Evolutionary conservation across 2,797 vertebrate species (phyloP).

Genomic region (Notoglanidium macrostoma): DNA sequence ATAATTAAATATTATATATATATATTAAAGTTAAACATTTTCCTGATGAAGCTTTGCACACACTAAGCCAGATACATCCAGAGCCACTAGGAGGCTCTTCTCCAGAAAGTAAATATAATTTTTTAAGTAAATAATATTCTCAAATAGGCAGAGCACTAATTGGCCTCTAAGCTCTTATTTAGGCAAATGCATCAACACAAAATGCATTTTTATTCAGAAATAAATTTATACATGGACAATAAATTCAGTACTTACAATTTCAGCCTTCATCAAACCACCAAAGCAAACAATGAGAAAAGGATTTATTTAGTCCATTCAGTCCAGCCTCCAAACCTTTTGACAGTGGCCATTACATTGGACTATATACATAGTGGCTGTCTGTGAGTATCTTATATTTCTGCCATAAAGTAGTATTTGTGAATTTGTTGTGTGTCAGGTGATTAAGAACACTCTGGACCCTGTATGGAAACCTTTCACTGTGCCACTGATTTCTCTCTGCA

Average conservation of each 20-base stretch:
- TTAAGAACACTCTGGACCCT: slow-evolving; percentile 96
- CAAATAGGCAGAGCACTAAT: background rate
- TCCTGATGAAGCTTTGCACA: background rate
- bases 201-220: background rate
- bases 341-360: background rate
- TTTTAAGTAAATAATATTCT: background rate
- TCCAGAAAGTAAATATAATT: background rate
- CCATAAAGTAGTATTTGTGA: background rate
- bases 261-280: background rate
- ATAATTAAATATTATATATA: no score
- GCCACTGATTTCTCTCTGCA: slow-evolving; percentile 92
- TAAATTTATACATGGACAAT: background rate
- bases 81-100: background rate
- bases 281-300: background rate
- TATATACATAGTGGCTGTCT: background rate
- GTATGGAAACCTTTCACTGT: slow-evolving; percentile 94
- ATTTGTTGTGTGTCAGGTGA: slow-evolving; percentile 77
- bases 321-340: background rate
- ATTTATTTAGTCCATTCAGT: background rate
- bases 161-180: background rate
- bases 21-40: no score
- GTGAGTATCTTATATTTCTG: background rate
- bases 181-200: background rate
- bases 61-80: background rate
- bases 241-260: background rate